phyloP scores from a whole-genome alignment of 2,797 vertebrate species.

The Ctenopoma multispine region DNA sequence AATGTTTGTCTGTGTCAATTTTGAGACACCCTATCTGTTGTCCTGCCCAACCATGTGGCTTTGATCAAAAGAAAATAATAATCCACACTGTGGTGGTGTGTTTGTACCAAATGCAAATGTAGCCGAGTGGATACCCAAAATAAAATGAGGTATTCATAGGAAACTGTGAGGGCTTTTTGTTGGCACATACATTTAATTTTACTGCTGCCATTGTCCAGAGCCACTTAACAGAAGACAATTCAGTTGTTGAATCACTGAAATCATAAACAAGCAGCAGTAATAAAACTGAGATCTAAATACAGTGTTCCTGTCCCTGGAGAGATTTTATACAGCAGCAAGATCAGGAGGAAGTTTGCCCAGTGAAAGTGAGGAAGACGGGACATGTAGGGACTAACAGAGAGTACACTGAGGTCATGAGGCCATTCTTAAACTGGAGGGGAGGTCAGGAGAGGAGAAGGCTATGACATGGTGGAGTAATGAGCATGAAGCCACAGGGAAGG shows the following conservation, averaged over 20 bases:
- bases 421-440: background rate
- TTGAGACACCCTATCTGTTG: slow-evolving; percentile 55
- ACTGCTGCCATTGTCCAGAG: slow-evolving; percentile 3
- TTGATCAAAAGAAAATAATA: slow-evolving; percentile 40
- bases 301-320: background rate
- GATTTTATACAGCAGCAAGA: slow-evolving; percentile 5
- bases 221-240: background rate
- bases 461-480: slow-evolving; percentile 18
- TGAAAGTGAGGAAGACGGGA: background rate
- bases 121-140: background rate
- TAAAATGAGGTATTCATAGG: slow-evolving; percentile 17
- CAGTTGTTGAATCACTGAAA: background rate
- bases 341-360: background rate
- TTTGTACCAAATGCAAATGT: slow-evolving; percentile 47
- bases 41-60: slow-evolving; percentile 23
- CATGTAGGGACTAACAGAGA: background rate
- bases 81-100: background rate
- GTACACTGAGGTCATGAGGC: slow-evolving; percentile 15
- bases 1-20: slow-evolving; percentile 60
- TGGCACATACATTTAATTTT: slow-evolving; percentile 4
- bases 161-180: background rate
- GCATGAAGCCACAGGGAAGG: slow-evolving; percentile 7
- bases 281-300: background rate
- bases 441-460: background rate
- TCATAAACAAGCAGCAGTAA: background rate